These are phyloP conservation scores for Hymenochirus boettgeri DNA, from an alignment of 2,113 vertebrate genomes.

Conservation along the genomic window DNA sequence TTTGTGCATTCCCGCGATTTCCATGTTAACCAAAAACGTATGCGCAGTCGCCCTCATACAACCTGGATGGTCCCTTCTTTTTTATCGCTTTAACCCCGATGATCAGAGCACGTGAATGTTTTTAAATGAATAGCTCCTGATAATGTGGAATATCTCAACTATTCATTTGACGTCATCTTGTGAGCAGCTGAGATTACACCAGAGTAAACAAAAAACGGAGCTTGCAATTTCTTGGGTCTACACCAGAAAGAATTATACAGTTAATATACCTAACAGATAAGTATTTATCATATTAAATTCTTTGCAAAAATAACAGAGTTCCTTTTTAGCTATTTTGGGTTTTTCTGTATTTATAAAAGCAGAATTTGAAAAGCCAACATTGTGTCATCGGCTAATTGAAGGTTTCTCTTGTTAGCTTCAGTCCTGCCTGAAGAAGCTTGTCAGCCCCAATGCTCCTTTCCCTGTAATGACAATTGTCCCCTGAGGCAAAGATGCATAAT, in stretches of 20 bases:
- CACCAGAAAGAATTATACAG: conserved; percentile 11
- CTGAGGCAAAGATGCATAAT: conserved; percentile 32
- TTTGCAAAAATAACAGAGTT: conserved; percentile 17
- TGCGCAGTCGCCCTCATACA: too few relatives aligned
- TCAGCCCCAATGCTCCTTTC: conserved; percentile 33
- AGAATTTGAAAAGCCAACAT: conserved; percentile 35
- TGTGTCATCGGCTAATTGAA: conserved; percentile 42
- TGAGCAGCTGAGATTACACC: conserved; percentile 20
- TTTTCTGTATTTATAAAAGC: conserved; percentile 3
- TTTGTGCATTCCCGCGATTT: too few relatives aligned
- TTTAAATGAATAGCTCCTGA: too few relatives aligned
- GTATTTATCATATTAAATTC: conserved; percentile 18
- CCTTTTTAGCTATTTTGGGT: conserved; percentile 24
- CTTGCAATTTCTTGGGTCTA: neutral
- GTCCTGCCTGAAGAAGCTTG: conserved; percentile 31
- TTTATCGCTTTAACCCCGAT: too few relatives aligned
- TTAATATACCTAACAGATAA: neutral
- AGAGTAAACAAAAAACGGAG: conserved; percentile 13
- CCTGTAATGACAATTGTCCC: conserved; percentile 42
- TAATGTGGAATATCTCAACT: conserved; percentile 16
- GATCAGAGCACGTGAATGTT: too few relatives aligned
- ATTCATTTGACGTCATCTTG: conserved; percentile 20
- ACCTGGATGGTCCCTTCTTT: too few relatives aligned
- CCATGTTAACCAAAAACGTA: too few relatives aligned
- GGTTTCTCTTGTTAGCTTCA: conserved; percentile 32